A percentile compares a stretch with the other conserved stretches of the same genome.
Evolutionary conservation across 2,113 vertebrate species (phyloP).

Genomic region (Heterocephalus glaber): DNA sequence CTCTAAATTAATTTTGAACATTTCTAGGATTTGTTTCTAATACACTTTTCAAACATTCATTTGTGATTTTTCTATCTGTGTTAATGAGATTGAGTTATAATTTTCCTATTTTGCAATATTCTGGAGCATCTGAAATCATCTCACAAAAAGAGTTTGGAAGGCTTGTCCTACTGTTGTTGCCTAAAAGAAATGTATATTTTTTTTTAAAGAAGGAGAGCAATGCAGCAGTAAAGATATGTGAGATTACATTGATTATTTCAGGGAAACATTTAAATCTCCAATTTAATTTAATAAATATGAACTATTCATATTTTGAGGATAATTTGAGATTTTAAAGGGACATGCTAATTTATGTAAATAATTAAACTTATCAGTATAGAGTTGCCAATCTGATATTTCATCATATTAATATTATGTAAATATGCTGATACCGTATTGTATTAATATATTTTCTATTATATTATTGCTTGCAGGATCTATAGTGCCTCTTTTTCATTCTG

Average conservation of each 20-base stretch:
- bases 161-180: not conserved
- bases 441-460: not conserved
- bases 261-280: not conserved
- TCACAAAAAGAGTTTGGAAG: not conserved
- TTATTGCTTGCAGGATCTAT: not conserved
- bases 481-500: not conserved
- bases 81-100: not conserved
- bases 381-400: not conserved
- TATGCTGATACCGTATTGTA: not conserved
- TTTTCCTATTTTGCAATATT: not conserved
- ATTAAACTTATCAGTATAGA: not conserved
- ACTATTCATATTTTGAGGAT: not conserved
- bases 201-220: not conserved
- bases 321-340: not conserved
- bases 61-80: not conserved
- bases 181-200: not conserved
- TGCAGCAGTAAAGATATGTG: not conserved
- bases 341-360: not conserved
- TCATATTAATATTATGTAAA: not conserved
- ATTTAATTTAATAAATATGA: not conserved
- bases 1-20: not conserved
- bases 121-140: not conserved
- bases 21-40: not conserved
- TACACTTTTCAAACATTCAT: slow-evolving; percentile 16
- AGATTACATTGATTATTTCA: not conserved